These are phyloP conservation scores for Sisor rabdophorus DNA, from an alignment of 2,113 vertebrate genomes.

Conservation along the genomic window DNA sequence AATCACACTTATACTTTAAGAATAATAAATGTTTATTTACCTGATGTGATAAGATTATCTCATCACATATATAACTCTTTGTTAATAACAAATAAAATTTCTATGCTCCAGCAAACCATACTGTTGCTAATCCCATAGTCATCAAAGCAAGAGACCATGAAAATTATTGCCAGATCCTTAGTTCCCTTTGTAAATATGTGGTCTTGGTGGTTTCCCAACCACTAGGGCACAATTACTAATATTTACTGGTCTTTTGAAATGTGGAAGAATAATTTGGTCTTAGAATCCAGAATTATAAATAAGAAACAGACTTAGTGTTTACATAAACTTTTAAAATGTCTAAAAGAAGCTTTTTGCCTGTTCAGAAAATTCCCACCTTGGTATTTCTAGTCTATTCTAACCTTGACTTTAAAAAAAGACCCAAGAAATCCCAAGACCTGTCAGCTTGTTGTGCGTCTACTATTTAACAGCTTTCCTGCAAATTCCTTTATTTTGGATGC, in stretches of 20 bases:
- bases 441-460: slow-evolving; percentile 8
- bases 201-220: neutral
- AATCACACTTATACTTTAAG: no score
- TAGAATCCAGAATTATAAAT: neutral
- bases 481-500: slow-evolving; percentile 23
- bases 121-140: neutral
- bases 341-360: no score
- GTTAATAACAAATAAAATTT: neutral
- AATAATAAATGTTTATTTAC: no score
- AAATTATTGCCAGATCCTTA: neutral
- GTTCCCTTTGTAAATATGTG: neutral
- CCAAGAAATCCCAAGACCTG: neutral
- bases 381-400: no score
- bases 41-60: no score
- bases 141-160: neutral
- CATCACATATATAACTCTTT: neutral
- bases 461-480: slow-evolving; percentile 23
- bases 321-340: slow-evolving; percentile 8
- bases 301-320: neutral
- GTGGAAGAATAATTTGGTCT: neutral
- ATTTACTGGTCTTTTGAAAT: slow-evolving; percentile 9
- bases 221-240: neutral
- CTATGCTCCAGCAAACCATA: neutral
- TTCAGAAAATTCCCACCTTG: no score
- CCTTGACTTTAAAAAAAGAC: neutral